Percentiles rank a stretch among this genome's conserved stretches.
These are phyloP conservation scores for Lepidochrysops patricia DNA, from an alignment of 2,888 invertebrate genomes.

Conservation along the genomic window DNA sequence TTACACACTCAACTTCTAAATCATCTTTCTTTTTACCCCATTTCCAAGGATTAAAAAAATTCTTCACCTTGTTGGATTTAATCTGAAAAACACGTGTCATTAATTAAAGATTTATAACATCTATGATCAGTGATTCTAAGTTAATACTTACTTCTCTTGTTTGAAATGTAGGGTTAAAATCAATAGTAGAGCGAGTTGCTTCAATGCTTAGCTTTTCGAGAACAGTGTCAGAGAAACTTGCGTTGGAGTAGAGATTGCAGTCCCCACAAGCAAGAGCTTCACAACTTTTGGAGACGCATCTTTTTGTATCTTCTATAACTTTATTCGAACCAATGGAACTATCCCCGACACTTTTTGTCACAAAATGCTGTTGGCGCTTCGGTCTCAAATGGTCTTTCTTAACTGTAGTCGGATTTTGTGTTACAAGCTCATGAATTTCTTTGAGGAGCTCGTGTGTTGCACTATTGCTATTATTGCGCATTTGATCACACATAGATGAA, in stretches of 20 bases:
- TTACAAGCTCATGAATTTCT: conserved; percentile 58
- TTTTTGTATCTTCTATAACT: conserved; percentile 48
- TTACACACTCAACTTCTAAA: conserved; percentile 49
- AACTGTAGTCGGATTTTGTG: conserved; percentile 35
- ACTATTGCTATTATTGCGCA: conserved; percentile 26
- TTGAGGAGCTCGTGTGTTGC: conserved; percentile 58
- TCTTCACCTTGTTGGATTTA: conserved; percentile 40
- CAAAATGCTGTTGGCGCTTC: conserved; percentile 24
- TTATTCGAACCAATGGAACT: conserved; percentile 39
- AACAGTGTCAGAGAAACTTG: conserved; percentile 51
- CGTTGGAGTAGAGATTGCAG: conserved; percentile 36
- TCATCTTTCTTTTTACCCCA: conserved; percentile 48
- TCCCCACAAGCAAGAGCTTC: conserved; percentile 49
- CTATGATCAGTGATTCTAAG: background rate
- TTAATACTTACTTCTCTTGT: conserved; percentile 33
- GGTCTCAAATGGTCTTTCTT: conserved; percentile 25
- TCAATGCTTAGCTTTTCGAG: conserved; percentile 49
- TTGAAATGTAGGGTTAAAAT: conserved; percentile 32
- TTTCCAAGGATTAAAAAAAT: conserved; percentile 41
- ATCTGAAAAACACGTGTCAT: conserved; percentile 33
- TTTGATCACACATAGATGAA: conserved; percentile 29
- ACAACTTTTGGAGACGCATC: conserved; percentile 57
- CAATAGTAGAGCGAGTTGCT: conserved; percentile 35
- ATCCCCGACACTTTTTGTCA: conserved; percentile 44
- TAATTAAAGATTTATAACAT: background rate